Evolutionary conservation across 2,888 invertebrate genomes (phyloP).

Genomic region (Chrysolina haemoptera): DNA sequence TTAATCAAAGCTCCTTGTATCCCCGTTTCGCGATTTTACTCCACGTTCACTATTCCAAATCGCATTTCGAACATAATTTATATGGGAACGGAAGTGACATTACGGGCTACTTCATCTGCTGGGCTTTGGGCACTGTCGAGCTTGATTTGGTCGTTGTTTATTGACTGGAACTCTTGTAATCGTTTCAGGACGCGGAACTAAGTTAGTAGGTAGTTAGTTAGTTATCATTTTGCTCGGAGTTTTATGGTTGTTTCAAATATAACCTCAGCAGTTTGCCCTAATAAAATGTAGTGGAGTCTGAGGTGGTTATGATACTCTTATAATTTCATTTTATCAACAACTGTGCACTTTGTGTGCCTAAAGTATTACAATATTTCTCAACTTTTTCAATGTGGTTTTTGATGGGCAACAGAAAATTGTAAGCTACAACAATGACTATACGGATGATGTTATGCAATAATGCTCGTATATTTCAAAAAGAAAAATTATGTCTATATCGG

Average conservation of each 20-base stretch:
- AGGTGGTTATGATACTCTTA: too few species aligned
- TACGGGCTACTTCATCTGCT: background rate
- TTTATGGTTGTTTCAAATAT: background rate
- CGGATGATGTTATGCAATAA: too few species aligned
- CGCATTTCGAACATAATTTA: conserved; percentile 21
- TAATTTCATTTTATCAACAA: too few species aligned
- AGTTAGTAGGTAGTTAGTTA: background rate
- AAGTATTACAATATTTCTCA: too few species aligned
- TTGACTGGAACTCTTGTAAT: background rate
- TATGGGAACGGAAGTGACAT: conserved; percentile 20
- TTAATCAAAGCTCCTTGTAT: conserved; percentile 19
- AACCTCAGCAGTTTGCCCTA: too few species aligned
- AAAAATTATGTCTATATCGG: too few species aligned
- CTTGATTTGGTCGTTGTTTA: conserved; percentile 3
- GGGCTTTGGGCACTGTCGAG: background rate
- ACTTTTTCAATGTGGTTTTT: too few species aligned
- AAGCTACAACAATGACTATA: too few species aligned
- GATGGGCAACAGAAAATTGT: too few species aligned
- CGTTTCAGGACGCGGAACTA: background rate
- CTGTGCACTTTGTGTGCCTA: too few species aligned
- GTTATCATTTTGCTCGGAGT: background rate
- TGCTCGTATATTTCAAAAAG: too few species aligned
- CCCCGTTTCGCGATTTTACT: conserved; percentile 4
- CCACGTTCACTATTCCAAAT: background rate
- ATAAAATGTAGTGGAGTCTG: too few species aligned